Evolutionary conservation across 2,113 vertebrate species (phyloP).

Genomic region (Urocynchramus pylzowi): DNA sequence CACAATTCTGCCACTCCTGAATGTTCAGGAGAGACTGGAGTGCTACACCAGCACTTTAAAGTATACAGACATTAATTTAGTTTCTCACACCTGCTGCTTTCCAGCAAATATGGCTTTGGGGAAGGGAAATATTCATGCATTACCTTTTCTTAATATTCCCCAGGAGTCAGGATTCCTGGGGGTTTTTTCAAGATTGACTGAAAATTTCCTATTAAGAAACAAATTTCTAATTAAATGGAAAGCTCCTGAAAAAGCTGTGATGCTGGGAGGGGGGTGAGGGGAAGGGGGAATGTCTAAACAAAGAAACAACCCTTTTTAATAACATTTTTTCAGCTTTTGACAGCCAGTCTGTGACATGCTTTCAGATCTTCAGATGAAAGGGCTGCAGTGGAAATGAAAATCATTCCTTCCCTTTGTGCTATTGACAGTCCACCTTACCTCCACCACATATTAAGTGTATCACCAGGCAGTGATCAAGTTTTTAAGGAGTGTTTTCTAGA

Average conservation of each 20-base stretch:
- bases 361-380: not conserved
- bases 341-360: not conserved
- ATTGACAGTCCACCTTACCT: not conserved
- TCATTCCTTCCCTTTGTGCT: not conserved
- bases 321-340: not conserved
- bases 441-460: not conserved
- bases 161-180: not conserved
- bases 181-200: not conserved
- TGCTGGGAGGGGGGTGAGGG: rapidly evolving
- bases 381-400: not conserved
- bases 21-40: not conserved
- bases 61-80: not conserved
- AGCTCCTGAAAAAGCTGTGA: not conserved
- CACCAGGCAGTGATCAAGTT: not conserved
- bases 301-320: not conserved
- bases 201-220: not conserved
- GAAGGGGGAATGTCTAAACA: not conserved
- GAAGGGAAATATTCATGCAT: not conserved
- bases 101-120: not conserved
- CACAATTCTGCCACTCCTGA: not conserved
- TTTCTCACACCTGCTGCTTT: conserved; percentile 38
- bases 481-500: not conserved
- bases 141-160: not conserved
- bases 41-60: not conserved
- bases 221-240: not conserved